phyloP scores from a whole-genome alignment of 2,888 invertebrate genomes.

The Lagria hirta region DNA sequence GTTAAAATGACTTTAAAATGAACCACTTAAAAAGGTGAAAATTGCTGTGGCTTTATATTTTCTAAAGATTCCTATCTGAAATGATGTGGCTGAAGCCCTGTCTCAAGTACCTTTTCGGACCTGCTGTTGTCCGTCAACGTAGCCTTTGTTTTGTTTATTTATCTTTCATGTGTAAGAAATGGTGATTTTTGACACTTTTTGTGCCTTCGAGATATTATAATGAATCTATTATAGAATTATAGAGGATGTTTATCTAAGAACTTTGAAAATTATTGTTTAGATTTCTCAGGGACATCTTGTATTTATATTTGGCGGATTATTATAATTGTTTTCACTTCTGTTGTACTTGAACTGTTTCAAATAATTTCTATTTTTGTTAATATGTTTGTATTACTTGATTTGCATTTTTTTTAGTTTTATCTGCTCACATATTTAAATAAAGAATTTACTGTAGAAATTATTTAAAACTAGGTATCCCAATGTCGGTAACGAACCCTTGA shows the following conservation, averaged over 20 bases:
- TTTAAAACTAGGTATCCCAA: too few relatives aligned
- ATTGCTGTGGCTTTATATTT: slow-evolving; percentile 27
- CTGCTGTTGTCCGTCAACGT: slow-evolving; percentile 41
- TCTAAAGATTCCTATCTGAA: slow-evolving; percentile 43
- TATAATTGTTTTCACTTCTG: too few relatives aligned
- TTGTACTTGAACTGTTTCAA: too few relatives aligned
- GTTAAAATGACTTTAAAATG: slow-evolving; percentile 30
- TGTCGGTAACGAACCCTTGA: too few relatives aligned
- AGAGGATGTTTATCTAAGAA: slow-evolving; percentile 19
- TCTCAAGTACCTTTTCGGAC: slow-evolving; percentile 42
- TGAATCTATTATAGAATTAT: slow-evolving; percentile 17
- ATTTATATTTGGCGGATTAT: background rate
- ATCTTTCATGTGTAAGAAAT: slow-evolving; percentile 38
- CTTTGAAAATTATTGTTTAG: slow-evolving; percentile 22
- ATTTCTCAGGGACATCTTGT: slow-evolving; percentile 10
- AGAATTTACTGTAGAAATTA: too few relatives aligned
- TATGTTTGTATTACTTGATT: too few relatives aligned
- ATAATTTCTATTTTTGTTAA: background rate
- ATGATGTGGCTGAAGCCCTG: slow-evolving; percentile 37
- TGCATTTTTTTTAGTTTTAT: background rate
- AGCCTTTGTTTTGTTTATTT: slow-evolving; percentile 40
- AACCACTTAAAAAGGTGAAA: slow-evolving; percentile 30
- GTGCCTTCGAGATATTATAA: slow-evolving; percentile 21
- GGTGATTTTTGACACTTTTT: slow-evolving; percentile 42
- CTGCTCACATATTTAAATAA: too few relatives aligned